phyloP scores from a whole-genome alignment of 2,888 invertebrate species.

The Dolomedes plantarius region DNA sequence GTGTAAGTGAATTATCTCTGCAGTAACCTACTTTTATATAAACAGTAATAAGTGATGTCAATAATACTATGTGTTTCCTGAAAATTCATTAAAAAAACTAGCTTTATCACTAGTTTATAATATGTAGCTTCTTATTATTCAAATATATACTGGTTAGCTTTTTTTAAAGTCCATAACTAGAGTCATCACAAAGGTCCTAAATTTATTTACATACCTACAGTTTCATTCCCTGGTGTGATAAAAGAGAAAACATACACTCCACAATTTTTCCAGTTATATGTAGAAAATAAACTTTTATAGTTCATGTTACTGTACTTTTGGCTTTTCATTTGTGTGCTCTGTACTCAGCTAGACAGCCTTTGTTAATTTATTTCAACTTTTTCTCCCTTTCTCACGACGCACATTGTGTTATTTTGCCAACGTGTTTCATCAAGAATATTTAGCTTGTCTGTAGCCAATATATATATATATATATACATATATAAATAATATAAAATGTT shows the following conservation, averaged over 20 bases:
- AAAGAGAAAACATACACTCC: slow-evolving; percentile 68
- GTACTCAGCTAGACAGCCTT: slow-evolving; percentile 56
- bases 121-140: too few species aligned
- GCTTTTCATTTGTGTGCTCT: slow-evolving; percentile 64
- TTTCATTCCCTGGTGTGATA: slow-evolving; percentile 69
- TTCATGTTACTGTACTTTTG: slow-evolving; percentile 68
- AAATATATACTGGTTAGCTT: too few species aligned
- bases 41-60: too few species aligned
- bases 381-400: slow-evolving; percentile 51
- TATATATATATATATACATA: slow-evolving; percentile 55
- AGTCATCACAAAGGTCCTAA: background rate
- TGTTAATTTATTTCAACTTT: slow-evolving; percentile 48
- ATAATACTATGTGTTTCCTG: too few species aligned
- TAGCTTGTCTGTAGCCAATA: slow-evolving; percentile 60
- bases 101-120: too few species aligned
- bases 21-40: too few species aligned
- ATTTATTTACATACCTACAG: slow-evolving; percentile 5
- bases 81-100: too few species aligned
- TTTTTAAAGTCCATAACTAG: too few species aligned
- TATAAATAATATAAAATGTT: slow-evolving; percentile 43
- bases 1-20: too few species aligned
- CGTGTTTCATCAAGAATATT: slow-evolving; percentile 54
- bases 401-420: slow-evolving; percentile 67
- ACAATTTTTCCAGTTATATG: slow-evolving; percentile 69
- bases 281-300: slow-evolving; percentile 70